A percentile compares a stretch with the other conserved stretches of the same genome.
Conservation (phyloP, 1,140 invertebrate genomes). For the Macrobrachium rosenbergii region DNA sequence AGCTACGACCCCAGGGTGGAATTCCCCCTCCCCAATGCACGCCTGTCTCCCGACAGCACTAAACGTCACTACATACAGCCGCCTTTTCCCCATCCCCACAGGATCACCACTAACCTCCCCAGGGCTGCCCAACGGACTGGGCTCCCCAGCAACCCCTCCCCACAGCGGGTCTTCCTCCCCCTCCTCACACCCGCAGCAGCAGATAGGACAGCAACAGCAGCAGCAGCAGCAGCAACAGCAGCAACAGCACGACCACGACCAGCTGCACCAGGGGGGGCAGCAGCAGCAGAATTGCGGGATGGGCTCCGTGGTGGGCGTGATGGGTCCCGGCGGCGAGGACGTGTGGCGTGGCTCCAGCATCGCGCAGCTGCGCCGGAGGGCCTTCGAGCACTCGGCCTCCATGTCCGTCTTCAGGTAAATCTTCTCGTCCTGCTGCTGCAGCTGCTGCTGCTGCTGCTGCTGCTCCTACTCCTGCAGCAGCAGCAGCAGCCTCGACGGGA, state of each 20-base stretch:
- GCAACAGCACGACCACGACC: constrained; percentile 43
- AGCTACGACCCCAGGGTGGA: not conserved
- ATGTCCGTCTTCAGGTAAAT: constrained; percentile 53
- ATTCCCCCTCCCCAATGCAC: not conserved
- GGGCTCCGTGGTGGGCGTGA: constrained; percentile 29
- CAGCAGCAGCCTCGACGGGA: no score
- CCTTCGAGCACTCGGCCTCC: constrained; percentile 51
- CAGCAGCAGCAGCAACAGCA: constrained; percentile 35
- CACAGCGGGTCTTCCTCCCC: constrained; percentile 29
- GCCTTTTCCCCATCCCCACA: constrained; percentile 39
- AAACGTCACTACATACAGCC: constrained; percentile 34
- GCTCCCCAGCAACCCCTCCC: constrained; percentile 39
- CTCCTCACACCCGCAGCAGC: constrained; percentile 29
- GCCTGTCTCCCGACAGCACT: constrained; percentile 25
- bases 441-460: no score
- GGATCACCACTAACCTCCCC: constrained; percentile 59
- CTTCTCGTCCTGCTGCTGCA: not conserved
- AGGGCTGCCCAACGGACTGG: constrained; percentile 55
- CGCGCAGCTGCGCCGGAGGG: constrained; percentile 44
- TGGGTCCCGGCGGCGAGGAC: constrained; percentile 43
- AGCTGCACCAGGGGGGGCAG: constrained; percentile 29
- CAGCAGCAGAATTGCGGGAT: constrained; percentile 40
- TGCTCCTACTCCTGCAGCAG: no score
- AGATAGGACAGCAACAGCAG: constrained; percentile 17
- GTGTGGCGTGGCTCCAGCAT: constrained; percentile 57